Percentiles rank a stretch among this genome's conserved stretches.
Evolutionary conservation across 1,140 invertebrate genomes (phyloP).

Genomic region (Caenorhabditis latens): DNA sequence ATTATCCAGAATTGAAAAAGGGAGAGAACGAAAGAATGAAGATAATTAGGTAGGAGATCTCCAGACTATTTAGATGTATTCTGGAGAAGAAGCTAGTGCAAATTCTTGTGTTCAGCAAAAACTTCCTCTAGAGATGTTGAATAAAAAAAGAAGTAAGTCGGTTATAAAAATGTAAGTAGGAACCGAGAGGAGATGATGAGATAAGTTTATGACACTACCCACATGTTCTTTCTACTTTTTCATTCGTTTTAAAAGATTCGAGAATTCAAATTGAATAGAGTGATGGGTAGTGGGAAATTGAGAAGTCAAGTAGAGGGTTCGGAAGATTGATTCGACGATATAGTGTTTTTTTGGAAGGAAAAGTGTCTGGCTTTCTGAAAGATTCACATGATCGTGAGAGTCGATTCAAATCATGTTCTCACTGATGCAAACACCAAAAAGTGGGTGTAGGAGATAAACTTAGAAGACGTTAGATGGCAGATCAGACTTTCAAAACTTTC

Average conservation of each 20-base stretch:
- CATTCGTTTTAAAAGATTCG: background rate
- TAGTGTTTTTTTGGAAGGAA: background rate
- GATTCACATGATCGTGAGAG: too few relatives aligned
- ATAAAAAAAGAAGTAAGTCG: background rate
- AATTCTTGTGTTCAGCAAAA: background rate
- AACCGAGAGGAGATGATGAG: background rate
- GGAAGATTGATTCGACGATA: slow-evolving; percentile 11
- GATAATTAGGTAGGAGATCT: background rate
- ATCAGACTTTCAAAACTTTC: too few relatives aligned
- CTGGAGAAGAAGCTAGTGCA: background rate
- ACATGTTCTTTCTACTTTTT: slow-evolving; percentile 23
- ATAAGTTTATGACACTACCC: slow-evolving; percentile 44
- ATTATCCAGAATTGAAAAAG: background rate
- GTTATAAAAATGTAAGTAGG: slow-evolving; percentile 35
- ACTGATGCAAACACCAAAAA: too few relatives aligned
- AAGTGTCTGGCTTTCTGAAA: too few relatives aligned
- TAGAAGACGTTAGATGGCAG: too few relatives aligned
- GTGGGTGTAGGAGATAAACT: too few relatives aligned
- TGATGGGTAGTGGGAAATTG: background rate
- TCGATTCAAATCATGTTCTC: too few relatives aligned
- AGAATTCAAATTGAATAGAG: background rate
- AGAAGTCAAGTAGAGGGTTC: background rate
- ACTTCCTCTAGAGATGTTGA: background rate
- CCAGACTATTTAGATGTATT: background rate
- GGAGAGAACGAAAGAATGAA: background rate